Conservation (phyloP, 1,140 invertebrate species). For the Microvelia longipes region DNA sequence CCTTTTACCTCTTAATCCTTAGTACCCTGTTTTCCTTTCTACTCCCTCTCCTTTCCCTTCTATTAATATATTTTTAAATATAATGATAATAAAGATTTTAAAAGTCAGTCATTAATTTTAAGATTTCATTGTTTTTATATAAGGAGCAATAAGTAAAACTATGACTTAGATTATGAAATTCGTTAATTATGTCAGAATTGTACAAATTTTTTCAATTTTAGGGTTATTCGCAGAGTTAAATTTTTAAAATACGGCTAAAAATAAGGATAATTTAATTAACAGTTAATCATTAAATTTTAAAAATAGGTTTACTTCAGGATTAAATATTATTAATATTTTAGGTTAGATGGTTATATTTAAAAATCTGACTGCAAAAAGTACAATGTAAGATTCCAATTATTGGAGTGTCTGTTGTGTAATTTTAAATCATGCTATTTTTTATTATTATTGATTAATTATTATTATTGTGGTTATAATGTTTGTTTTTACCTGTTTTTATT, state of each 20-base stretch:
- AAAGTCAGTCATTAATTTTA: conserved; percentile 23
- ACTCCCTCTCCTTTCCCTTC: conserved; percentile 17
- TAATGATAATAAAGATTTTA: conserved; percentile 14
- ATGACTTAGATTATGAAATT: conserved; percentile 17
- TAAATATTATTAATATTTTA: conserved; percentile 22
- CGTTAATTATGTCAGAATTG: conserved; percentile 20
- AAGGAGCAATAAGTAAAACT: conserved; percentile 21
- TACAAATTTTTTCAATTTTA: conserved; percentile 21
- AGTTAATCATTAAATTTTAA: conserved; percentile 20
- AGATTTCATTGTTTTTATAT: conserved; percentile 23
- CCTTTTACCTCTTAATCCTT: too few relatives aligned
- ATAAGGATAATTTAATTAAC: conserved; percentile 19
- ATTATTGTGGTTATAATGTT: conserved; percentile 19
- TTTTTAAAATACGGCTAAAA: conserved; percentile 17
- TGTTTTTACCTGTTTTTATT: conserved; percentile 20
- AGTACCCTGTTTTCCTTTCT: conserved; percentile 9
- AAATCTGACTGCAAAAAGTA: conserved; percentile 21
- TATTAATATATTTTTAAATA: conserved; percentile 18
- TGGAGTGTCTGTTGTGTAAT: conserved; percentile 17
- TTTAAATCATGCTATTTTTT: conserved; percentile 20
- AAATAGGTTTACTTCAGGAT: conserved; percentile 23
- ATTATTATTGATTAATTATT: too few relatives aligned
- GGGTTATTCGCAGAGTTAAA: conserved; percentile 20
- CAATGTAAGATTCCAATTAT: conserved; percentile 23
- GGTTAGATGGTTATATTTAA: conserved; percentile 18